Base-by-base conservation (phyloP, 2,888 invertebrate species). In the Toxonevra muliebris region DNA sequence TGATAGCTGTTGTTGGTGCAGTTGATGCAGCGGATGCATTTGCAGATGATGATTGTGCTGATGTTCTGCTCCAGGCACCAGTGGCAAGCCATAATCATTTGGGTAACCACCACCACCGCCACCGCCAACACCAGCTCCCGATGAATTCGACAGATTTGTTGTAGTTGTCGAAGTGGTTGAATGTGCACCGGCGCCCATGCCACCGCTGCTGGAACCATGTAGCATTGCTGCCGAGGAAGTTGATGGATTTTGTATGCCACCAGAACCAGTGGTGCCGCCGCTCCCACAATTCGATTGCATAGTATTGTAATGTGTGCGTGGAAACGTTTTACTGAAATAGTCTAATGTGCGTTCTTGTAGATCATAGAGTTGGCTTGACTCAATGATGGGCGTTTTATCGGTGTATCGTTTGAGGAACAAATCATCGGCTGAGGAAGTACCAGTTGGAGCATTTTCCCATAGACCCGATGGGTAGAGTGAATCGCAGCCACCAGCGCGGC, bases 381-480 rank as follows among this genome's bases (percentile, higher is more conserved):
- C 90, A 76, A 93, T 92, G 71, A 93, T 93, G 30, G 92, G 92
- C 60, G 92, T 92, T 78, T 91, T 90, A 79, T 93, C 93, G 71
- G 89, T 90, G 79, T 91, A 91, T 57, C 90, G 88, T 61, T 90
- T 88, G 71, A 90, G 82, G 79, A 87, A 89, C 66, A 84, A 72
- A 72, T 85, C 84, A 68, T 85, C 85, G 1, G 82, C 82, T 0
- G 84, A 82, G 12, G 78, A 80, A 62, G 81, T 75, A 20, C 77
- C 70, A 1, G 68, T 68, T 8, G 76, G 73, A 15, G 77, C 73
- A 55, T 82, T 76, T 75, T 93, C 93, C 94, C 94, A 94, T 59
- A 93, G 85, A 12, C 93, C 92, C 15, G 92, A 92, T 13, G 93
- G 92, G 81, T 94, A 94, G 9, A 94, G 85, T 1, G 92, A 92